A percentile compares a stretch with the other conserved stretches of the same genome.
phyloP scores from a whole-genome alignment of 2,797 vertebrate species.

The Synanceia verrucosa region DNA sequence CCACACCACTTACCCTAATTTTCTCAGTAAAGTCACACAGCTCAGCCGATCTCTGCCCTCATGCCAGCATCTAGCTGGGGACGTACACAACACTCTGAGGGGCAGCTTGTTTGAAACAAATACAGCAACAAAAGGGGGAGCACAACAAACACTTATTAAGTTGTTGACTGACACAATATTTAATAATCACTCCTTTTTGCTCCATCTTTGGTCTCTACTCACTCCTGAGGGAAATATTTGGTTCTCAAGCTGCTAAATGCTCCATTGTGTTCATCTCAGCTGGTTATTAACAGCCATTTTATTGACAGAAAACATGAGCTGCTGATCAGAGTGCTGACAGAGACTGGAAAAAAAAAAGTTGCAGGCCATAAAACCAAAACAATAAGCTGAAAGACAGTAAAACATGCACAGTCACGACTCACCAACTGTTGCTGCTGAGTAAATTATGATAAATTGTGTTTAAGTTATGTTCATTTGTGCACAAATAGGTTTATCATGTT shows the following conservation, averaged over 20 bases:
- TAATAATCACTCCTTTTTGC: background rate
- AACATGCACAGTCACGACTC: background rate
- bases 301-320: background rate
- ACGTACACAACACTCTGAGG: slow-evolving; percentile 31
- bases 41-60: slow-evolving; percentile 50
- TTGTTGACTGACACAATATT: background rate
- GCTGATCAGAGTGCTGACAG: background rate
- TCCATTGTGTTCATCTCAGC: background rate
- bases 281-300: background rate
- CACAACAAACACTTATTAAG: background rate
- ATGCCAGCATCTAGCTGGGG: slow-evolving; percentile 31
- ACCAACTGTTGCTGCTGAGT: background rate
- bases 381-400: slow-evolving; percentile 3
- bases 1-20: slow-evolving; percentile 69
- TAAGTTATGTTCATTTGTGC: background rate
- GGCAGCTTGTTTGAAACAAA: slow-evolving; percentile 13
- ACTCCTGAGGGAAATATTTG: background rate
- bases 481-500: background rate
- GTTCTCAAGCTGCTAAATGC: background rate
- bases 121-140: background rate
- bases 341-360: background rate
- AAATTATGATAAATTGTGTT: background rate
- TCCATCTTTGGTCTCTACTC: background rate
- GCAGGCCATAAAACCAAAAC: slow-evolving; percentile 15
- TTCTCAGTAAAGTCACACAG: slow-evolving; percentile 71